Evolutionary conservation across 2,797 vertebrate genomes (phyloP).

Genomic region (Moxostoma hubbsi): DNA sequence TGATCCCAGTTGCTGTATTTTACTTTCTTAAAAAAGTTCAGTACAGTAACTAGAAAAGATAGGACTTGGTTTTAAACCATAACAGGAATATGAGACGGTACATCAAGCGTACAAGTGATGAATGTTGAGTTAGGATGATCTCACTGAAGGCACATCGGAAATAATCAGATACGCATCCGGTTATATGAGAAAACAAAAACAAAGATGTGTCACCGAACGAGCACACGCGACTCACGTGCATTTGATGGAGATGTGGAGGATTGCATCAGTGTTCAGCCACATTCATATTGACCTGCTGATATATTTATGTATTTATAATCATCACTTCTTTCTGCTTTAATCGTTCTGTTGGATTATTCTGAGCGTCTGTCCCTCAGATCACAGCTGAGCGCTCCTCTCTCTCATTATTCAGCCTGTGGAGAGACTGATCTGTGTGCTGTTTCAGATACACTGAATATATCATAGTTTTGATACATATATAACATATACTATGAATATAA

Average conservation of each 20-base stretch:
- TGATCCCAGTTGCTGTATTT: too few relatives aligned
- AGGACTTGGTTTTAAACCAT: too few relatives aligned
- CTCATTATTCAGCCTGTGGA: constrained; percentile 26
- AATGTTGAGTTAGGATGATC: too few relatives aligned
- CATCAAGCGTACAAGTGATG: too few relatives aligned
- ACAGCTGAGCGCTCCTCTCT: constrained; percentile 45
- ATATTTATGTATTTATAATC: constrained; percentile 42
- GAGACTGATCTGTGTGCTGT: neutral
- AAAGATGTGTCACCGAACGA: constrained; percentile 33
- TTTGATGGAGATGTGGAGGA: constrained; percentile 24
- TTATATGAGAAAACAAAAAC: neutral
- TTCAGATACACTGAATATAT: neutral
- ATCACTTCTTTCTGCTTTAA: too few relatives aligned
- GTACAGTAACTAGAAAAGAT: too few relatives aligned
- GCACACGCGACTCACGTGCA: constrained; percentile 2
- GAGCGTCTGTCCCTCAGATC: constrained; percentile 29
- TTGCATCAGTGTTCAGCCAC: constrained; percentile 28
- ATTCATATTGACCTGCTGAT: constrained; percentile 40
- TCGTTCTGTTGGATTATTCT: too few relatives aligned
- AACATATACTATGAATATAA: too few relatives aligned
- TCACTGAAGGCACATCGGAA: too few relatives aligned
- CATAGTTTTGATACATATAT: neutral
- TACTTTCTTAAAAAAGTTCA: too few relatives aligned
- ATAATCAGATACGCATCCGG: too few relatives aligned
- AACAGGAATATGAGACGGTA: too few relatives aligned